Percentiles rank a stretch among this genome's conserved stretches.
These are phyloP conservation scores for Macaria liturata DNA, from an alignment of 2,888 invertebrate species.

Conservation along the genomic window DNA sequence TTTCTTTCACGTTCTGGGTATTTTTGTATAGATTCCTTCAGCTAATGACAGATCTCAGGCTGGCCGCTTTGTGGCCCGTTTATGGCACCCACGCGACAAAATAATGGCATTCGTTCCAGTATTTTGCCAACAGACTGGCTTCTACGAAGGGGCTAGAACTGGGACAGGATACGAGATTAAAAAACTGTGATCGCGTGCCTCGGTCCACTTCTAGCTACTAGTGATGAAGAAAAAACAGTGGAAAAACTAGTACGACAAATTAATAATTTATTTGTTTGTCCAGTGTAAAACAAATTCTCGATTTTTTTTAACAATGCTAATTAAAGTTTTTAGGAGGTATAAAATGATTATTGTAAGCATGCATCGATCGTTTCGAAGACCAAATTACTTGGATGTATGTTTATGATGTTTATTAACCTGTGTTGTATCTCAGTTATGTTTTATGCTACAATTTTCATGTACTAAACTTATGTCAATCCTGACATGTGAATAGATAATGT, in stretches of 20 bases:
- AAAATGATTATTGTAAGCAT: too few relatives aligned
- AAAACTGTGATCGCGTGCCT: constrained; percentile 71
- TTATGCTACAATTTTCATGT: too few relatives aligned
- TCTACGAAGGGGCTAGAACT: constrained; percentile 69
- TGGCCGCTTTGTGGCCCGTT: constrained; percentile 75
- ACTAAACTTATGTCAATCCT: too few relatives aligned
- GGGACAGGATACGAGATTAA: constrained; percentile 54
- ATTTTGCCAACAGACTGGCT: constrained; percentile 74
- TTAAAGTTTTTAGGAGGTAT: too few relatives aligned
- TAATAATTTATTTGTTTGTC: too few relatives aligned
- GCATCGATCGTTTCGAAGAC: too few relatives aligned
- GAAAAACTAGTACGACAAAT: constrained; percentile 2
- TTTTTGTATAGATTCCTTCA: constrained; percentile 54
- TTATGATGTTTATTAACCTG: too few relatives aligned
- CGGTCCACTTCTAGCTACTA: constrained; percentile 42
- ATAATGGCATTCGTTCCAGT: constrained; percentile 79
- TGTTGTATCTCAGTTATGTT: too few relatives aligned
- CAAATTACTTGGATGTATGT: too few relatives aligned
- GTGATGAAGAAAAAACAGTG: constrained; percentile 16
- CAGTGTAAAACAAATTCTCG: too few relatives aligned
- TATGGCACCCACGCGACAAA: constrained; percentile 80
- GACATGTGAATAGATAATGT: too few relatives aligned
- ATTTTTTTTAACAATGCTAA: too few relatives aligned
- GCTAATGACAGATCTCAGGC: constrained; percentile 66
- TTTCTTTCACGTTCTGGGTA: constrained; percentile 68